Base-by-base conservation (phyloP, 2,797 vertebrate genomes). In the Lepilemur septentrionalis region DNA sequence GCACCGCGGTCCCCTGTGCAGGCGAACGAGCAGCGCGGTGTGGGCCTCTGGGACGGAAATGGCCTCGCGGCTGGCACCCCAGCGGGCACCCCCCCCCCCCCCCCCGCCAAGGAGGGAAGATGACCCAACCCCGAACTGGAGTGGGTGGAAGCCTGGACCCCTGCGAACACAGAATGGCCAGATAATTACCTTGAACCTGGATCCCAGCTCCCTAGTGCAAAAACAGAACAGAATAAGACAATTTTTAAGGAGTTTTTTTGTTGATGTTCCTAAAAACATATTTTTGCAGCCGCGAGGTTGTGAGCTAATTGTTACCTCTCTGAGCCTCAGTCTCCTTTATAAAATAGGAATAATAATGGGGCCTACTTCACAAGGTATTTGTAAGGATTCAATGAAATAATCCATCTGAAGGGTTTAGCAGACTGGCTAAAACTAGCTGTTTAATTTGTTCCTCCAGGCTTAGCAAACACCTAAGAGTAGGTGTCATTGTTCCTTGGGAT, bases 351-450 rank as follows among this genome's bases (percentile, higher is more conserved):
- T 69, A 81, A 59, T 89, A 85, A 85, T 61, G 84, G 41, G 73
- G 28, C 59, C 59, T 59, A 43, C 32, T 78, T 82, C 52, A 81
- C n/a, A 89, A 55, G 84, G 67, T 91, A 43, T 86, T 92, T 79
- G 46, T 87, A 23, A 93, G 35, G n/a, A 69, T 67, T 88, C 91
- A 67, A 91, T 78, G 69, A 94, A 93, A 92, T 61, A 82, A 83
- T 52, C 30, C 63, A 81, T 20, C 55, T 76, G 88, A 94, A 63
- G 10, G 22, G 32, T 88, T 84, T 84, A 72, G 65, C 72, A 81
- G n/a, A 76, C 38, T 65, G 48, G 43, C 84, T 59, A 76, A 91
- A 90, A 50, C 41, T 72, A 83, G 50, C n/a, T 32, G 52, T 73
- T 67, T 94, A 50, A 76, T 86, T 94, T 80, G 73, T 87, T 92